Evolutionary conservation across 2,113 vertebrate species (phyloP).

Genomic region (Sander vitreus): DNA sequence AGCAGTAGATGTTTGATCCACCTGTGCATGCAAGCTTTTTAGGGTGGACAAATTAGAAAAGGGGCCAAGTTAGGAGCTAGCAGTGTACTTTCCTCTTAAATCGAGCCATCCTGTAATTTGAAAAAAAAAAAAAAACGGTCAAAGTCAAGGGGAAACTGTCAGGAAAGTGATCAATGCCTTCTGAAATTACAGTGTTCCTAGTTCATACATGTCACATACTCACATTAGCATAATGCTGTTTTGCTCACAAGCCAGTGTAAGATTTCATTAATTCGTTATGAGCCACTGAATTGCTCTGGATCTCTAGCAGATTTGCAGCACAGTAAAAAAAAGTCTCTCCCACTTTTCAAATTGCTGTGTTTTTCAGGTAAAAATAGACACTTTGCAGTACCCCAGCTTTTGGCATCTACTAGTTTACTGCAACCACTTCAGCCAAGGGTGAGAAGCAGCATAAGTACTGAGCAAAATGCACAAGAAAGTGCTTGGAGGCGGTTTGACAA

Average conservation of each 20-base stretch:
- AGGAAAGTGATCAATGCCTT: constrained; percentile 23
- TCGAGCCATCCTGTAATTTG: constrained; percentile 39
- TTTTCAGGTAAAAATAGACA: constrained; percentile 61
- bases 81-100: constrained; percentile 17
- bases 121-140: neutral
- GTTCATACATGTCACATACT: constrained; percentile 6
- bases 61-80: constrained; percentile 11
- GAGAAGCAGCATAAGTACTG: constrained; percentile 55
- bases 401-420: constrained; percentile 35
- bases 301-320: constrained; percentile 32
- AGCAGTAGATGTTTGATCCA: constrained; percentile 2
- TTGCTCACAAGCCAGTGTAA: neutral
- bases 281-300: neutral
- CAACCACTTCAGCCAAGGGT: constrained; percentile 35
- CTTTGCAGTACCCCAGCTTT: constrained; percentile 17
- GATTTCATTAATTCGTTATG: neutral
- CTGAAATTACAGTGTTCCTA: constrained; percentile 23
- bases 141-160: constrained; percentile 25
- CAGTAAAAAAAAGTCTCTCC: constrained; percentile 17
- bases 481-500: constrained; percentile 39
- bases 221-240: neutral
- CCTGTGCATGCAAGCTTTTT: neutral
- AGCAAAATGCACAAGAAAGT: constrained; percentile 56
- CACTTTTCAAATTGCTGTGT: constrained; percentile 56
- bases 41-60: constrained; percentile 19